Base-by-base conservation (phyloP, 2,113 vertebrate genomes). In the Scortum barcoo region DNA sequence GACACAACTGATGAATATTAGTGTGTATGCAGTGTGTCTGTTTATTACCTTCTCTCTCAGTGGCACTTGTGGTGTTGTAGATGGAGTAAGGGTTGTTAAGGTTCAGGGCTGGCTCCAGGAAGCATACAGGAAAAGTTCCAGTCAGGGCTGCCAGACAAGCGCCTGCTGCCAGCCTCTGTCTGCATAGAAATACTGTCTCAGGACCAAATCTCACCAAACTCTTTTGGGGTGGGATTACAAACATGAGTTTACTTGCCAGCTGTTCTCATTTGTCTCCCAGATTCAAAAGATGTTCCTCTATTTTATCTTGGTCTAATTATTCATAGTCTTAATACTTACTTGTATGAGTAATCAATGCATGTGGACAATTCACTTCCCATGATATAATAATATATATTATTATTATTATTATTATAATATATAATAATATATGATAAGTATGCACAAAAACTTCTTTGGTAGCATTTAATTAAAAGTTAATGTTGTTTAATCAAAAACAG, bases 81-180 rank as follows among this genome's bases (percentile, higher is more conserved):
- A 97, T 95, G 20, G 97, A 98, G 87, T 95, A 95, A 48, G 92
- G 85, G 77, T 97, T 97, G 85, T 96, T 95, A 68, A 95, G 96
- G 88, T 98, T 95, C 36, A 97, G 92, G 56, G 93, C 89, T 13
- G 97, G 96, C 93, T 99, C 98, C 92, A 99, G 93, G 94, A 98
- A 98, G n/a, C 97, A 96, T 19, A 98, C 96, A 2, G 98, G 98
- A 73, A 99, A 97, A 65, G 96, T 96, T 42, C 95, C 95, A 17
- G 97, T 95, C 83, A 99, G 95, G 54, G 97, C 97, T 30, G 97
- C 96, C 38, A 99, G 91, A 86, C 98, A 99, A 80, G 97, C 95
- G 30, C 98, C 98, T 14, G 97, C 86, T 5, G 96, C 95, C 61
- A 96, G 93, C 40, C 97, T 92, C 80, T 97, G 96, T 84, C 98